These are phyloP conservation scores for Arctopsyche grandis DNA, from an alignment of 1,140 invertebrate genomes.

Conservation along the genomic window DNA sequence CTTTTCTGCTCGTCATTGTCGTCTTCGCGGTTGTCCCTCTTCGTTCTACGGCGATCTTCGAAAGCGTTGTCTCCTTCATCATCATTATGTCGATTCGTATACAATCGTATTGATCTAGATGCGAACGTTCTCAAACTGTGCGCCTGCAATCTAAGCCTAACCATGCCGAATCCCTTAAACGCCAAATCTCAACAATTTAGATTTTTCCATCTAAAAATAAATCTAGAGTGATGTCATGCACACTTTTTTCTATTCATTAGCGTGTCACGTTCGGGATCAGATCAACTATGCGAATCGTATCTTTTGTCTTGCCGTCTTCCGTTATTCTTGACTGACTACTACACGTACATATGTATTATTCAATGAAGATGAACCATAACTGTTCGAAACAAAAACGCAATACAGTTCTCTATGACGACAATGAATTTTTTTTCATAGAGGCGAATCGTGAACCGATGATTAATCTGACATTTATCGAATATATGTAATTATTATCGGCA, in stretches of 20 bases:
- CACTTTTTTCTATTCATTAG: too few species aligned
- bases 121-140: too few species aligned
- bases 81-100: not conserved
- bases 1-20: constrained; percentile 47
- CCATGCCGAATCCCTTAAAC: too few species aligned
- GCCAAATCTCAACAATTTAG: too few species aligned
- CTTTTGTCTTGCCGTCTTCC: not conserved
- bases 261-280: too few species aligned
- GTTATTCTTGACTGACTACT: not conserved
- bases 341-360: not conserved
- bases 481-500: too few species aligned
- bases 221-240: too few species aligned
- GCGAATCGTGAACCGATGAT: not conserved
- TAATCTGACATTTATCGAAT: constrained; percentile 1
- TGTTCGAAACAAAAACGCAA: not conserved
- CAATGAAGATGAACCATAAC: constrained; percentile 7
- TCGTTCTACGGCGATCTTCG: not conserved
- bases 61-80: constrained; percentile 3
- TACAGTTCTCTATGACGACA: not conserved
- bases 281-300: too few species aligned
- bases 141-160: too few species aligned
- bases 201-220: too few species aligned
- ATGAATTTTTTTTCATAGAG: not conserved
- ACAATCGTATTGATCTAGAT: too few species aligned
- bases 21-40: constrained; percentile 26